Evolutionary conservation across 2,113 vertebrate genomes (phyloP).

Genomic region (Passer montanus): DNA sequence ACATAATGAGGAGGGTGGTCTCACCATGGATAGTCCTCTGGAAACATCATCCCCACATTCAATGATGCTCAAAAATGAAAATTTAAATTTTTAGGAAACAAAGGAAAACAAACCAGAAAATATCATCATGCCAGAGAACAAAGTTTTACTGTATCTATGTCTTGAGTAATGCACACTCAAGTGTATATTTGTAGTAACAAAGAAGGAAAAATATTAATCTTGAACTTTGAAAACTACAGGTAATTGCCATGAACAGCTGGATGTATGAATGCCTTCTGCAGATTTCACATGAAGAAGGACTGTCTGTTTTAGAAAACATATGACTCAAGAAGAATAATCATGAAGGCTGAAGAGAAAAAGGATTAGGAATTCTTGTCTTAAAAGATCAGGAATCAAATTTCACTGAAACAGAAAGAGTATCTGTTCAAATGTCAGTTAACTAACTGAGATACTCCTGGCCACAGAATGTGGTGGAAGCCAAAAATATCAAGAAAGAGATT

Average conservation of each 20-base stretch:
- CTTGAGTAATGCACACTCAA: background rate
- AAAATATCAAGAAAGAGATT: background rate
- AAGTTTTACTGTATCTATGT: background rate
- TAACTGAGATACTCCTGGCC: background rate
- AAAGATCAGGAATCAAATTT: background rate
- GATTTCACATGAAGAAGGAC: background rate
- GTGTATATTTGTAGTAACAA: background rate
- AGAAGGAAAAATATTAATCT: background rate
- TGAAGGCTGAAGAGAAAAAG: background rate
- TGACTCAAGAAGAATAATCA: background rate
- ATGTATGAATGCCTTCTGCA: background rate
- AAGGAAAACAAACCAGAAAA: background rate
- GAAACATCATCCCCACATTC: background rate
- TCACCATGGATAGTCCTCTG: background rate
- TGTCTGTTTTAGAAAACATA: background rate
- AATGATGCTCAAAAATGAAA: background rate
- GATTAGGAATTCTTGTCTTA: background rate
- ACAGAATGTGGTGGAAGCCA: background rate
- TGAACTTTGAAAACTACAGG: background rate
- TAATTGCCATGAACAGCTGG: background rate
- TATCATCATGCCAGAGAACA: background rate
- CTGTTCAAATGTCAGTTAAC: background rate
- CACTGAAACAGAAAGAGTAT: background rate
- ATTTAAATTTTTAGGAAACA: background rate
- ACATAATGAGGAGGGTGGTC: background rate